Percentiles rank a stretch among this genome's conserved stretches.
phyloP scores from a whole-genome alignment of 2,113 vertebrate genomes.

The Anser brachyrhynchus region DNA sequence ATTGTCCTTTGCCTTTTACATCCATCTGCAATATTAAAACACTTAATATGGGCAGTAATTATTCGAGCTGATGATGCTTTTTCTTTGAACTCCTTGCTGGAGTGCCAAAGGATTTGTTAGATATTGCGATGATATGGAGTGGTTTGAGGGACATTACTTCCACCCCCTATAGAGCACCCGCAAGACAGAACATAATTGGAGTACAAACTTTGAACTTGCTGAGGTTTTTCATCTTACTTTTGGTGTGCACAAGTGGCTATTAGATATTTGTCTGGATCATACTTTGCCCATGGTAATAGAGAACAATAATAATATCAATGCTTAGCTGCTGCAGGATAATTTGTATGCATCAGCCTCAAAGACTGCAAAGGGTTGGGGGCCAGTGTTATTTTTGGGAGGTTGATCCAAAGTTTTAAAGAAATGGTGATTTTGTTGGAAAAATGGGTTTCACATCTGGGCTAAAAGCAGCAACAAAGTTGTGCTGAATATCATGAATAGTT shows the following conservation, averaged over 20 bases:
- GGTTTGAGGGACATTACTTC: slow-evolving; percentile 51
- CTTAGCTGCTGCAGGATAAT: neutral
- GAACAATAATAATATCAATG: slow-evolving; percentile 50
- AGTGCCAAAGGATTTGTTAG: slow-evolving; percentile 55
- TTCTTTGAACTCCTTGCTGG: slow-evolving; percentile 59
- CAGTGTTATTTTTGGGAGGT: neutral
- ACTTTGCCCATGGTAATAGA: neutral
- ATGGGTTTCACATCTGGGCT: neutral
- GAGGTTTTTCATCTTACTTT: slow-evolving; percentile 55
- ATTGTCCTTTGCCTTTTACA: slow-evolving; percentile 28
- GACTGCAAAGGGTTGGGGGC: neutral
- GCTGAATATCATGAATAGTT: neutral
- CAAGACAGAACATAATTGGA: slow-evolving; percentile 73
- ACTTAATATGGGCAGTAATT: slow-evolving; percentile 37
- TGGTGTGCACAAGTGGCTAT: slow-evolving; percentile 23
- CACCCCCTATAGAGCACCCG: slow-evolving; percentile 30
- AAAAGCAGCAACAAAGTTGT: neutral
- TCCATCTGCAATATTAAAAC: slow-evolving; percentile 31
- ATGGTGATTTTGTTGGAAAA: neutral
- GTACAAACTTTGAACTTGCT: slow-evolving; percentile 67
- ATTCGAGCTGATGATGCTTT: slow-evolving; percentile 58
- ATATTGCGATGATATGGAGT: slow-evolving; percentile 28
- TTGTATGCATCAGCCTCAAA: neutral
- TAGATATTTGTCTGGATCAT: neutral
- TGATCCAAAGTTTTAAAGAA: slow-evolving; percentile 3